Percentiles rank a stretch among this genome's conserved stretches.
Evolutionary conservation across 2,113 vertebrate species (phyloP).

Genomic region (Columba livia): DNA sequence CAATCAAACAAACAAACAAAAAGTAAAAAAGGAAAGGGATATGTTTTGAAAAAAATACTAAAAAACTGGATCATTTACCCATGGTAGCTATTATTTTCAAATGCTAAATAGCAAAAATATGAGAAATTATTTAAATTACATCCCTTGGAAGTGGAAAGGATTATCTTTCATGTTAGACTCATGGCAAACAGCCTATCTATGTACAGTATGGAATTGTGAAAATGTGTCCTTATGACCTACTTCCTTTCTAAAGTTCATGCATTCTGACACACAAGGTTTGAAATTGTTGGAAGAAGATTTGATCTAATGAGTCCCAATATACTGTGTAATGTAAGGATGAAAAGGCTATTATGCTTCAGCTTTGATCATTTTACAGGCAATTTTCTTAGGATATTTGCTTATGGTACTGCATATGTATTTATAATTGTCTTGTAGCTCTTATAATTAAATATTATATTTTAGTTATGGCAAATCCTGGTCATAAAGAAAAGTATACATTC

Average conservation of each 20-base stretch:
- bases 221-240: not conserved
- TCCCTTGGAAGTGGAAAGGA: not conserved
- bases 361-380: not conserved
- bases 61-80: not conserved
- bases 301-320: not conserved
- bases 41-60: not conserved
- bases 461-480: not conserved
- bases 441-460: not conserved
- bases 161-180: not conserved
- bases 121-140: not conserved
- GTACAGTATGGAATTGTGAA: not conserved
- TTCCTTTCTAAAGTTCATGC: not conserved
- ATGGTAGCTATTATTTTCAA: not conserved
- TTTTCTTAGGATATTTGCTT: not conserved
- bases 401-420: not conserved
- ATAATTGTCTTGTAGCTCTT: not conserved
- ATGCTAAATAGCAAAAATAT: not conserved
- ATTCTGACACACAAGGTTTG: not conserved
- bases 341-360: not conserved
- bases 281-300: not conserved
- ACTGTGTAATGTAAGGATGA: not conserved
- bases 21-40: not conserved
- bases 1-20: not conserved
- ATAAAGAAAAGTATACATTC: not conserved
- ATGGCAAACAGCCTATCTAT: not conserved